A percentile compares a stretch with the other conserved stretches of the same genome.
Evolutionary conservation across 2,797 vertebrate genomes (phyloP).

Genomic region (Danionella dracula): DNA sequence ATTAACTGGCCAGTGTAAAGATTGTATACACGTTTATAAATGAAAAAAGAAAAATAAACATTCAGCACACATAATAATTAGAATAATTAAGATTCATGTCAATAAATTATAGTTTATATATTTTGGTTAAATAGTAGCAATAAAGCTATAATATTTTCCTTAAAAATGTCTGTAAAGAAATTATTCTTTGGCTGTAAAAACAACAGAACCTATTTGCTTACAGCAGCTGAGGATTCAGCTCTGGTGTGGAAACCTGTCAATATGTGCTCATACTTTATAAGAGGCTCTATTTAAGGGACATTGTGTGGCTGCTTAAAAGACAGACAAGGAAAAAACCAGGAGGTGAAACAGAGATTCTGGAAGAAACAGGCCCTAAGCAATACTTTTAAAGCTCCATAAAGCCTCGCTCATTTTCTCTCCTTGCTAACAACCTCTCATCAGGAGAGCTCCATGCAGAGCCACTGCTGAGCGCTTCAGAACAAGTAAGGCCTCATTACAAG

Average conservation of each 20-base stretch:
- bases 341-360: background rate
- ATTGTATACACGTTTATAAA: too few relatives aligned
- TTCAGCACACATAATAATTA: too few relatives aligned
- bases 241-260: background rate
- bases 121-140: too few relatives aligned
- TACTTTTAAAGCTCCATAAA: conserved; percentile 16
- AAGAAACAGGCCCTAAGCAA: conserved; percentile 6
- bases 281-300: background rate
- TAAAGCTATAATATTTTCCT: too few relatives aligned
- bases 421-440: conserved; percentile 24
- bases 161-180: too few relatives aligned
- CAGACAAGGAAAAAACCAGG: background rate
- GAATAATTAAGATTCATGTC: too few relatives aligned
- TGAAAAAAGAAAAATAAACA: too few relatives aligned
- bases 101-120: too few relatives aligned
- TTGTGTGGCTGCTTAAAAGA: background rate
- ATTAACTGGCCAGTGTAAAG: too few relatives aligned
- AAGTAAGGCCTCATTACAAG: background rate
- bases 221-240: background rate
- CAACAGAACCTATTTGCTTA: conserved; percentile 1
- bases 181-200: background rate
- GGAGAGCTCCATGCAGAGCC: background rate
- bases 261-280: background rate
- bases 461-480: background rate
- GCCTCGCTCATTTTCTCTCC: conserved; percentile 13